phyloP scores from a whole-genome alignment of 2,113 vertebrate genomes.

The Bucco capensis region DNA sequence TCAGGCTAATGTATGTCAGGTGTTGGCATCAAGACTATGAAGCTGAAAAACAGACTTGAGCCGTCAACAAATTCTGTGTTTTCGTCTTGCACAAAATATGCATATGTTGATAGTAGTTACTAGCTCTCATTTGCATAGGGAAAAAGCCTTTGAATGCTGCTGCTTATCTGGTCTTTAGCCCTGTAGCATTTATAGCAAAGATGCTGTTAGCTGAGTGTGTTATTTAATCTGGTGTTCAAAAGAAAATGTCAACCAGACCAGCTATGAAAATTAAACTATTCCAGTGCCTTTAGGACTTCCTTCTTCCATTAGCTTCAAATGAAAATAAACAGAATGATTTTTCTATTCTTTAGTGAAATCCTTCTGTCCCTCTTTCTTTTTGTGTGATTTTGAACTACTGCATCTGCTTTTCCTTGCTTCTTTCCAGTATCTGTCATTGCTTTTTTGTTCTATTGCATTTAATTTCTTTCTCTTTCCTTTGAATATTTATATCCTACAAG shows the following conservation, averaged over 20 bases:
- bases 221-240: slow-evolving; percentile 56
- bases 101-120: slow-evolving; percentile 3
- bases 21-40: not conserved
- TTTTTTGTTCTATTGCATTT: not conserved
- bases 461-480: not conserved
- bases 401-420: not conserved
- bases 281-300: slow-evolving; percentile 42
- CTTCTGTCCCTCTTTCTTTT: not conserved
- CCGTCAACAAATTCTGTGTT: not conserved
- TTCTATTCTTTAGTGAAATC: slow-evolving; percentile 10
- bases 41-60: not conserved
- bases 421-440: not conserved
- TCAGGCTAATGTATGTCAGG: not conserved
- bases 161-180: slow-evolving; percentile 59
- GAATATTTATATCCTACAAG: not conserved
- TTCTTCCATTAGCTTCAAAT: slow-evolving; percentile 28
- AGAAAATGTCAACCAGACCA: slow-evolving; percentile 54
- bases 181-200: slow-evolving; percentile 14
- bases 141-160: slow-evolving; percentile 25
- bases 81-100: not conserved
- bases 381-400: not conserved
- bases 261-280: slow-evolving; percentile 52
- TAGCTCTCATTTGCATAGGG: slow-evolving; percentile 19
- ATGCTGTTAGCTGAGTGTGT: slow-evolving; percentile 35
- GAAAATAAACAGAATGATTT: slow-evolving; percentile 13